phyloP scores from a whole-genome alignment of 2,113 vertebrate genomes.

The Hippocampus mohnikei region DNA sequence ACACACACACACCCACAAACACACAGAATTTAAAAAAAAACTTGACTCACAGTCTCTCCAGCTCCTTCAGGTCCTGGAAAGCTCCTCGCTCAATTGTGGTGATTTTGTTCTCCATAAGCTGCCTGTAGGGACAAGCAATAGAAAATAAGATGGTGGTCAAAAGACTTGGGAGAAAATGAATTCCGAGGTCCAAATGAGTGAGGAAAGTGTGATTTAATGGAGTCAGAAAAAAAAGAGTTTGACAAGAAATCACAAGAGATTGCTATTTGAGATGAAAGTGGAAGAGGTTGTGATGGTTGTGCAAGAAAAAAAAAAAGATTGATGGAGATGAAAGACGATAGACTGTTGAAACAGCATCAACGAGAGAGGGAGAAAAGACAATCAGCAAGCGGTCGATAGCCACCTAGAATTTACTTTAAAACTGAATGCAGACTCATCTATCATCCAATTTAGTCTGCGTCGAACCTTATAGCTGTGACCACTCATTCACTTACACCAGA shows the following conservation, averaged over 20 bases:
- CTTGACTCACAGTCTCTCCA: conserved; percentile 94
- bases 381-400: conserved; percentile 47
- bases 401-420: conserved; percentile 56
- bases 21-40: neutral
- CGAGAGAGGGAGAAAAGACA: conserved; percentile 32
- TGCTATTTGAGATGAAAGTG: conserved; percentile 45
- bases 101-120: conserved; percentile 99
- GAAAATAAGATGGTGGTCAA: conserved; percentile 29
- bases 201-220: conserved; percentile 40
- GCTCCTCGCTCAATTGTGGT: conserved; percentile 93
- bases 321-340: conserved; percentile 45
- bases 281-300: conserved; percentile 19
- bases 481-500: conserved; percentile 59
- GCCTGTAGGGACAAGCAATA: conserved; percentile 77
- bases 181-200: neutral
- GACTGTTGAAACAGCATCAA: conserved; percentile 41
- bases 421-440: conserved; percentile 55
- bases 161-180: neutral
- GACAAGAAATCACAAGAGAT: conserved; percentile 47
- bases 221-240: conserved; percentile 16
- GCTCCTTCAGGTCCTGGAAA: conserved; percentile 96
- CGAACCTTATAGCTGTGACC: conserved; percentile 50
- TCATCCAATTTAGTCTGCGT: conserved; percentile 62
- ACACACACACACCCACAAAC: too few relatives aligned
- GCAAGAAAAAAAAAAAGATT: conserved; percentile 27